Evolutionary conservation across 2,888 invertebrate genomes (phyloP).

Genomic region (Aleiodes alternator): DNA sequence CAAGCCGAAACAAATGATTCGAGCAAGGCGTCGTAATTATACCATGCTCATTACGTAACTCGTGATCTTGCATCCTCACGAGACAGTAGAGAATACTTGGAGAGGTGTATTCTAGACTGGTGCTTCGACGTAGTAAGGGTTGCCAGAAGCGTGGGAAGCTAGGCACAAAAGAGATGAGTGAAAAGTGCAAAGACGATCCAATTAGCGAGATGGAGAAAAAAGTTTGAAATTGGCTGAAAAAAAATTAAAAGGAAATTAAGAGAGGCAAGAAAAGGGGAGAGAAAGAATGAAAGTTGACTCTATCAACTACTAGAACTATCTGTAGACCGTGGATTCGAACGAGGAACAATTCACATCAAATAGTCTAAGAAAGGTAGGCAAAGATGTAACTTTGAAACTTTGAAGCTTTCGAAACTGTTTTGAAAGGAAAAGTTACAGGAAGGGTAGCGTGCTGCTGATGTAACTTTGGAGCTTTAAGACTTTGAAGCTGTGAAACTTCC

Average conservation of each 20-base stretch:
- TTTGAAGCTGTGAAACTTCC: too few relatives aligned
- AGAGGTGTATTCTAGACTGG: neutral
- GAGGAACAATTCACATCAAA: too few relatives aligned
- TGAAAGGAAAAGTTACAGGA: too few relatives aligned
- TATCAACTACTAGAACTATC: too few relatives aligned
- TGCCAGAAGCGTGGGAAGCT: slow-evolving; percentile 28
- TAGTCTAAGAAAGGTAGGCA: too few relatives aligned
- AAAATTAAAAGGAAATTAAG: neutral
- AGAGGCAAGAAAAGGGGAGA: too few relatives aligned
- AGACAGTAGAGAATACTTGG: slow-evolving; percentile 8
- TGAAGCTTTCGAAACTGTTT: too few relatives aligned
- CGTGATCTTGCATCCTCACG: slow-evolving; percentile 25
- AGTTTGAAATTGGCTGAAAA: neutral
- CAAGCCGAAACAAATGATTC: slow-evolving; percentile 7
- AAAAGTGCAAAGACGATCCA: slow-evolving; percentile 26
- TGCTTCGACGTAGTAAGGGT: neutral
- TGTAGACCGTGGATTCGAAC: too few relatives aligned
- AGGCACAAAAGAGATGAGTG: slow-evolving; percentile 29
- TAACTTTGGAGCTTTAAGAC: too few relatives aligned
- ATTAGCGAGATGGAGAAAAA: slow-evolving; percentile 9
- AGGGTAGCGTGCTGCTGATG: too few relatives aligned
- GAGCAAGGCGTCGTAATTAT: slow-evolving; percentile 14
- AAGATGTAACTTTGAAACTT: too few relatives aligned
- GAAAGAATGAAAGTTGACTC: neutral
- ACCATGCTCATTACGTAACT: slow-evolving; percentile 24